A percentile compares a stretch with the other conserved stretches of the same genome.
phyloP scores from a whole-genome alignment of 2,888 invertebrate species.

The Steinernema hermaphroditum region DNA sequence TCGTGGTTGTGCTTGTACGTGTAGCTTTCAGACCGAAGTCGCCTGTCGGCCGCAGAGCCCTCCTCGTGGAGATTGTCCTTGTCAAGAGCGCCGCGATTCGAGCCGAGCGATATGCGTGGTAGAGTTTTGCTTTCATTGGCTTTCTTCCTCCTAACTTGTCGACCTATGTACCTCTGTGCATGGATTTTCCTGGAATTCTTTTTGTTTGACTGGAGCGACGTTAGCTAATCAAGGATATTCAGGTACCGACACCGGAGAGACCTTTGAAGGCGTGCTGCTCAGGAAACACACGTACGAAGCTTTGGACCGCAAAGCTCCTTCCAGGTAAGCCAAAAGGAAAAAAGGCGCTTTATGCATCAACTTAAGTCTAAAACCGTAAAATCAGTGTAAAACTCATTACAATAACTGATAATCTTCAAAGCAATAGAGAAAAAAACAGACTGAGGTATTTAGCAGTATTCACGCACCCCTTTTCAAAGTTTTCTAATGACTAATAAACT shows the following conservation, averaged over 20 bases:
- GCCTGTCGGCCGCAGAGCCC: constrained; percentile 55
- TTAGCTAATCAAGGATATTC: constrained; percentile 35
- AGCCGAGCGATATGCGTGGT: constrained; percentile 59
- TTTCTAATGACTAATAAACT: no score
- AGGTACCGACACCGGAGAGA: constrained; percentile 62
- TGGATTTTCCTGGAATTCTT: background rate
- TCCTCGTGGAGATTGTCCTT: constrained; percentile 64
- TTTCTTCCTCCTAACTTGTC: constrained; percentile 13
- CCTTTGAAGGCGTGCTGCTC: constrained; percentile 64
- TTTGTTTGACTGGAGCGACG: background rate
- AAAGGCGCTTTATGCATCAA: constrained; percentile 32
- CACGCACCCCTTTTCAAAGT: no score
- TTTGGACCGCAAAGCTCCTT: constrained; percentile 61
- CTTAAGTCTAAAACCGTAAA: background rate
- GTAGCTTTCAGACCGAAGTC: constrained; percentile 50
- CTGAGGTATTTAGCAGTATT: no score
- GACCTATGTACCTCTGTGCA: constrained; percentile 6
- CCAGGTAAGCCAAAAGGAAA: constrained; percentile 49
- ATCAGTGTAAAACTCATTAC: background rate
- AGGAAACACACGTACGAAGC: constrained; percentile 66
- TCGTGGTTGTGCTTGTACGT: constrained; percentile 38
- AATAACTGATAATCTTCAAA: no score
- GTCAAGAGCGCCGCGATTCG: constrained; percentile 62
- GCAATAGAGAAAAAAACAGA: no score
- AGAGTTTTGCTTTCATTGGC: constrained; percentile 33